Evolutionary conservation across 2,797 vertebrate genomes (phyloP).

Genomic region (Chelonia mydas): DNA sequence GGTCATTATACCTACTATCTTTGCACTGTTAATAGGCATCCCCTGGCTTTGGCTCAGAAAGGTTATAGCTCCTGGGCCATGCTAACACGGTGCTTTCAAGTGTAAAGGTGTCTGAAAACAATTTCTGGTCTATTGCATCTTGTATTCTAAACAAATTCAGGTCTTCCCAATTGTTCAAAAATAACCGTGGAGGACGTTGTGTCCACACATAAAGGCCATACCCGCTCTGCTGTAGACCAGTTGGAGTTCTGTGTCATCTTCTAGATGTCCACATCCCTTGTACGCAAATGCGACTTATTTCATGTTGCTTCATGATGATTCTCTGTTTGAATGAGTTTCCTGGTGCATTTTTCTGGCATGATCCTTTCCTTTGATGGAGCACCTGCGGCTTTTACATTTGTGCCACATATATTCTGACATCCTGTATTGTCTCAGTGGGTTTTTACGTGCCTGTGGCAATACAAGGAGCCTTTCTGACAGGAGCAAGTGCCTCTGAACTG

Average conservation of each 20-base stretch:
- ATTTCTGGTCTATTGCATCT: background rate
- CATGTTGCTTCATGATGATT: accelerated
- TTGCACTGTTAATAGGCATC: background rate
- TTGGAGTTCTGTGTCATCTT: background rate
- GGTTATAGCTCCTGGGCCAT: background rate
- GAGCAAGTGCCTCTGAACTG: background rate
- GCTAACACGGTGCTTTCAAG: background rate
- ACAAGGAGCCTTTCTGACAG: background rate
- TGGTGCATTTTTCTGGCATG: accelerated
- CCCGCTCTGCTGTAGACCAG: background rate
- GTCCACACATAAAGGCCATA: background rate
- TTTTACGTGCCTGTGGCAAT: background rate
- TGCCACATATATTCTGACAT: accelerated
- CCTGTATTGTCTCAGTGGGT: accelerated
- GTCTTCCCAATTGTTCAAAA: background rate
- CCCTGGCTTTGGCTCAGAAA: background rate
- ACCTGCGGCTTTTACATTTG: accelerated
- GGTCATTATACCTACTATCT: background rate
- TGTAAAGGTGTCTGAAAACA: accelerated
- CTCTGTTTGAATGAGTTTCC: background rate
- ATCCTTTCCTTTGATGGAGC: accelerated
- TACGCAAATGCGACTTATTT: accelerated
- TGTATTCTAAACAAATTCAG: background rate
- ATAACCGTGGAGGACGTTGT: background rate
- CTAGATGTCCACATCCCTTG: background rate